These are phyloP conservation scores for Calosoma granatense DNA, from an alignment of 1,140 invertebrate genomes.

Conservation along the genomic window DNA sequence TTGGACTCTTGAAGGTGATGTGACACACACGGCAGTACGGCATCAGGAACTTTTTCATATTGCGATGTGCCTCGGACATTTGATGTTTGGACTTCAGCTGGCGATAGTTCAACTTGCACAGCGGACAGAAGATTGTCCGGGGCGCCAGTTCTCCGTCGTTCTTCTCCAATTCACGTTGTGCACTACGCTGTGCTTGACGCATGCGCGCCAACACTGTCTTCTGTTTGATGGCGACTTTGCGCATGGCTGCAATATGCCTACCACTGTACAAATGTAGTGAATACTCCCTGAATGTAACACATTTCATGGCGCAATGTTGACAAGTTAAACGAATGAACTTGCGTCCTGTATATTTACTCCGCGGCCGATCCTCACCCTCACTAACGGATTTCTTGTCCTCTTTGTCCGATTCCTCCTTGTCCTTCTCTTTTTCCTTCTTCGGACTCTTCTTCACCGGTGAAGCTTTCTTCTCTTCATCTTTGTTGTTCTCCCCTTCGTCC, in stretches of 20 bases:
- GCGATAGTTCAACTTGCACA: slow-evolving; percentile 71
- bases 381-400: slow-evolving; percentile 19
- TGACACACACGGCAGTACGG: slow-evolving; percentile 63
- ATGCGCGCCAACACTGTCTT: slow-evolving; percentile 59
- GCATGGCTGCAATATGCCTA: slow-evolving; percentile 59
- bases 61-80: slow-evolving; percentile 61
- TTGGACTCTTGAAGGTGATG: slow-evolving; percentile 64
- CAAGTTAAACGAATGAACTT: slow-evolving; percentile 60
- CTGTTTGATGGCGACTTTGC: slow-evolving; percentile 55
- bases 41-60: slow-evolving; percentile 71
- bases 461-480: slow-evolving; percentile 31
- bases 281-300: slow-evolving; percentile 62
- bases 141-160: slow-evolving; percentile 50
- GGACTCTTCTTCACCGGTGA: slow-evolving; percentile 14
- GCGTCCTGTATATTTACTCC: slow-evolving; percentile 34
- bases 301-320: slow-evolving; percentile 61
- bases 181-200: slow-evolving; percentile 59
- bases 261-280: slow-evolving; percentile 56
- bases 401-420: slow-evolving; percentile 14
- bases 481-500: slow-evolving; percentile 36
- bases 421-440: slow-evolving; percentile 19
- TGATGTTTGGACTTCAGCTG: slow-evolving; percentile 65
- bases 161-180: slow-evolving; percentile 58
- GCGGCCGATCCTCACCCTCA: slow-evolving; percentile 29
- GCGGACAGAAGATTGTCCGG: slow-evolving; percentile 58